Evolutionary conservation across 2,888 invertebrate genomes (phyloP).

Genomic region (Chloromyia formosa): DNA sequence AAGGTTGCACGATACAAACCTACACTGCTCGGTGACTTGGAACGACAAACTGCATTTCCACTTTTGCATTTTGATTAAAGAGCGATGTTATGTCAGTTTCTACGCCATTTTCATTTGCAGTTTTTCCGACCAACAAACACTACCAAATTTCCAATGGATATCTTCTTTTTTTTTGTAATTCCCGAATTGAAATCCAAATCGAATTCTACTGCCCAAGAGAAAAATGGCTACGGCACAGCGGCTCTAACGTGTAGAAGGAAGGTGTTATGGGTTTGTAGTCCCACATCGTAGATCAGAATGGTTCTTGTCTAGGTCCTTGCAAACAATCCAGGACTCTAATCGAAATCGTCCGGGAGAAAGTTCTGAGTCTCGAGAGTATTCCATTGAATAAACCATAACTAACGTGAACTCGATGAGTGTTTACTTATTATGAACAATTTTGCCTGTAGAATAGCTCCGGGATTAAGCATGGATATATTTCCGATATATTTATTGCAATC

Average conservation of each 20-base stretch:
- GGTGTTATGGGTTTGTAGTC: neutral
- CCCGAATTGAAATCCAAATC: neutral
- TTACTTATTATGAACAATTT: no score
- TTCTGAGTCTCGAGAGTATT: conserved; percentile 34
- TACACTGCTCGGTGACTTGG: neutral
- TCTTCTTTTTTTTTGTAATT: conserved; percentile 25
- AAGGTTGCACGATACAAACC: conserved; percentile 20
- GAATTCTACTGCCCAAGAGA: no score
- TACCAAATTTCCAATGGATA: neutral
- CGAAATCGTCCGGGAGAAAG: conserved; percentile 34
- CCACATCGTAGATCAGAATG: conserved; percentile 32
- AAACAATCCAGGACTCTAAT: conserved; percentile 33
- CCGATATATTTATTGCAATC: no score
- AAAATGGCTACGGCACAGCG: no score
- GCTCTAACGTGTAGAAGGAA: neutral
- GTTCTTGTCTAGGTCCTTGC: conserved; percentile 22
- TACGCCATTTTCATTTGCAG: neutral
- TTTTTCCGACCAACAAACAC: conserved; percentile 2
- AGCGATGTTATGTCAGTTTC: conserved; percentile 19
- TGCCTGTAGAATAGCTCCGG: conserved; percentile 15
- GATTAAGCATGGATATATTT: conserved; percentile 25
- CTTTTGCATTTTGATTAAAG: conserved; percentile 29
- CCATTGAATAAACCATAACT: conserved; percentile 24
- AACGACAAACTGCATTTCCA: conserved; percentile 10
- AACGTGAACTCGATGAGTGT: conserved; percentile 14